Percentiles rank a stretch among this genome's conserved stretches.
These are phyloP conservation scores for Lasioglossum vierecki DNA, from an alignment of 2,888 invertebrate genomes.

Conservation along the genomic window DNA sequence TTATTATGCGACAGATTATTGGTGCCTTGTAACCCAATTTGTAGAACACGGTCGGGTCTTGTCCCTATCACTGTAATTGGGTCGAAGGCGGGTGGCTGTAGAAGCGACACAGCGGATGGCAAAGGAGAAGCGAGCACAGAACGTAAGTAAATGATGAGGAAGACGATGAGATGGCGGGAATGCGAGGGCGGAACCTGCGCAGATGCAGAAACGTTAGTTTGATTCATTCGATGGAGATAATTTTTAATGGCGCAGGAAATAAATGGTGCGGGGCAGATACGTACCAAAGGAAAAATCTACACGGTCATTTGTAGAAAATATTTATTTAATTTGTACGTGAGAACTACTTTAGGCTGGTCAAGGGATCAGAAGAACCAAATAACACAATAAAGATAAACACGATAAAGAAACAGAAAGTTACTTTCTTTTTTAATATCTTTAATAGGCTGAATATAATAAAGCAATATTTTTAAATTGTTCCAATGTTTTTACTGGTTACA, in stretches of 20 bases:
- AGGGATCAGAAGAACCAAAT: not conserved
- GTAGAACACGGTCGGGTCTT: slow-evolving; percentile 57
- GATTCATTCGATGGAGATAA: not conserved
- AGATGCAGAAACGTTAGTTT: not conserved
- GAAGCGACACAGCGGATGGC: slow-evolving; percentile 24
- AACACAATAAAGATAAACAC: no score
- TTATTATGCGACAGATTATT: slow-evolving; percentile 57
- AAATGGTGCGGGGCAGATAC: not conserved
- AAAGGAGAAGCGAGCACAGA: not conserved
- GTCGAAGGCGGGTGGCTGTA: slow-evolving; percentile 45
- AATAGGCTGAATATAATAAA: no score
- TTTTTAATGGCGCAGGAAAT: not conserved
- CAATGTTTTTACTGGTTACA: no score
- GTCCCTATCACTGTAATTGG: slow-evolving; percentile 68
- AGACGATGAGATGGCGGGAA: not conserved
- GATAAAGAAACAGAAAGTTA: no score
- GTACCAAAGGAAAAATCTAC: not conserved
- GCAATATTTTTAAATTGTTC: no score
- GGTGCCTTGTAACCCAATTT: slow-evolving; percentile 56
- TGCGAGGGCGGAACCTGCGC: not conserved
- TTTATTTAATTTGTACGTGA: not conserved
- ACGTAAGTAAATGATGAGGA: not conserved
- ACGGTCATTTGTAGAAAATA: not conserved
- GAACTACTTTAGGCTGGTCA: not conserved
- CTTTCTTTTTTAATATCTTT: no score